Base-by-base conservation (phyloP, 2,797 vertebrate species). In the Enteromius fasciolatus region DNA sequence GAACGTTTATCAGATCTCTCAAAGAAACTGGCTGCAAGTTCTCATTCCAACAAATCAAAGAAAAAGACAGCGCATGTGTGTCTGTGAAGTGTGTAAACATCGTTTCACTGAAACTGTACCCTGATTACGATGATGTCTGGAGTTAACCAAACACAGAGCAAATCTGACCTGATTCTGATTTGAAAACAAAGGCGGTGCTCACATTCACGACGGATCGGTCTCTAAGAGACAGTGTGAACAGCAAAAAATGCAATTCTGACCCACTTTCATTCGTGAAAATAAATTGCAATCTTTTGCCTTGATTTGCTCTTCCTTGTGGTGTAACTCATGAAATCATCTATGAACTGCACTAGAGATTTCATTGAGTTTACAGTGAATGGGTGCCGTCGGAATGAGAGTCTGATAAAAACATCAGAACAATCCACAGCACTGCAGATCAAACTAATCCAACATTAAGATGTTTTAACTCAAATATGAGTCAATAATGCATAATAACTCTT, bases 121-220 rank as follows among this genome's bases (percentile, higher is more conserved):
- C 23, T 70, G 67, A 33, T 31, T 4, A 48, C 15, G 4, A 18
- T 15, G 9, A 41, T 69, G 39, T 69, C 23, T 59, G 52, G n/a
- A 78, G 68, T 64, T 78, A 63, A 72, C 61, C 25, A 78, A 28
- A 31, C 59, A 41, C 33, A 12, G n/a, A 18, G 48, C 14, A 39
- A 11, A 68, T 68, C 36, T 41, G n/a, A 50, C 7, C 3, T 20
- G 23, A 44, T 75, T 39, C 50, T 57, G 20, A 57, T 3, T 4
- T 20, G 33, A 10, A n/a, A 70, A 69, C 23, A 25, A n/a, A 31
- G 5, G 39, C 41, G 25, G 39, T 1, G 12, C 8, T 69, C 23
- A 44, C n/a, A 8, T 15, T 15, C 2, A 12, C 10, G 64, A n/a
- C 4, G 11, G 57, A n/a, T 67, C 4, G 1, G 64, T 41, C 41